Evolutionary conservation across 2,797 vertebrate genomes (phyloP).

Genomic region (Enteromius treurensis): DNA sequence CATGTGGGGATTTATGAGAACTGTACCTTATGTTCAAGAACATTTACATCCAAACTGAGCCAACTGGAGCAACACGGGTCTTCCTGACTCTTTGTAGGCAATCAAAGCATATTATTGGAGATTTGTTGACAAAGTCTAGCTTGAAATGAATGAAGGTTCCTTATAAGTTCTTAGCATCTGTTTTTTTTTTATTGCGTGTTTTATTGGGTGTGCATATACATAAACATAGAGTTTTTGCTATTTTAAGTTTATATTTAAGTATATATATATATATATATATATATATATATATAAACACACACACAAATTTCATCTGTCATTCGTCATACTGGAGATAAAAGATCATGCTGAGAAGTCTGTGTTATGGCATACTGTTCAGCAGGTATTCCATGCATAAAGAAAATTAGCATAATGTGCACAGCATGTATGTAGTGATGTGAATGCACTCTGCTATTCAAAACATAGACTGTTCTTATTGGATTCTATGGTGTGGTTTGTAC

Average conservation of each 20-base stretch:
- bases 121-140: not conserved
- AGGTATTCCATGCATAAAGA: not conserved
- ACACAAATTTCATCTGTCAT: too few species aligned
- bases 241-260: too few species aligned
- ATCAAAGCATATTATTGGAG: constrained; percentile 5
- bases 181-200: too few species aligned
- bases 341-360: not conserved
- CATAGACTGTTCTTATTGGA: not conserved
- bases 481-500: not conserved
- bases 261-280: too few species aligned
- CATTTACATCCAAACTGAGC: constrained; percentile 12
- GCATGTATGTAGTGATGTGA: not conserved
- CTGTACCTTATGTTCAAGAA: constrained; percentile 5
- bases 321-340: not conserved
- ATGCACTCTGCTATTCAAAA: not conserved
- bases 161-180: not conserved
- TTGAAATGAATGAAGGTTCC: not conserved
- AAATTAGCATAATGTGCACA: not conserved
- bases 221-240: too few species aligned
- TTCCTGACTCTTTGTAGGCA: not conserved
- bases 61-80: not conserved
- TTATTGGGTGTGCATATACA: too few species aligned
- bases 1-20: constrained; percentile 16
- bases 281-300: too few species aligned
- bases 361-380: not conserved